Percentiles rank a stretch among this genome's conserved stretches.
phyloP scores from a whole-genome alignment of 2,888 invertebrate genomes.

The Agonopterix subpropinquella region DNA sequence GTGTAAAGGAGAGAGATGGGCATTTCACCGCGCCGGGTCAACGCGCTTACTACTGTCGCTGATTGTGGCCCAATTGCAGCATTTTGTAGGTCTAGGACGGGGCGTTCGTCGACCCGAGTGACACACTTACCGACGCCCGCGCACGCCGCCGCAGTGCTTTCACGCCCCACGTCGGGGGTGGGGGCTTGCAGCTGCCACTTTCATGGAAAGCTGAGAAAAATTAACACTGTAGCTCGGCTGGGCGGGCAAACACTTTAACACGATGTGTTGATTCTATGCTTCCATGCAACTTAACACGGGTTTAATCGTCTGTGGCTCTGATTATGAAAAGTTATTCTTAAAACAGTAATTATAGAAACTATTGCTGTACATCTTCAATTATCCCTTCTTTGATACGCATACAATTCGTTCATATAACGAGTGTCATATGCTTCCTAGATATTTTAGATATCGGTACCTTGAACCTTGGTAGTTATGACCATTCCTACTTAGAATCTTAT shows the following conservation, averaged over 20 bases:
- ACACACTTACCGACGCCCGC: conserved; percentile 66
- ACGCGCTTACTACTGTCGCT: conserved; percentile 72
- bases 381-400: too few relatives aligned
- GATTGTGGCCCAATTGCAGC: conserved; percentile 73
- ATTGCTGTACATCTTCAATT: too few relatives aligned
- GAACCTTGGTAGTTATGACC: too few relatives aligned
- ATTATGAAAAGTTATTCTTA: too few relatives aligned
- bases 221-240: conserved; percentile 22
- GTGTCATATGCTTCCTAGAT: too few relatives aligned
- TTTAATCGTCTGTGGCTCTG: too few relatives aligned
- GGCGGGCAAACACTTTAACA: conserved; percentile 24
- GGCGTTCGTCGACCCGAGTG: conserved; percentile 73
- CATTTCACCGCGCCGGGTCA: conserved; percentile 73
- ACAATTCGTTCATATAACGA: too few relatives aligned
- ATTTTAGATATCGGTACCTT: too few relatives aligned
- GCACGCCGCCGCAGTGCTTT: conserved; percentile 60
- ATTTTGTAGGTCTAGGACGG: conserved; percentile 76
- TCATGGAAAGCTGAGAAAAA: conserved; percentile 64
- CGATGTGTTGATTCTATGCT: neutral
- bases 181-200: conserved; percentile 32
- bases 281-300: too few relatives aligned
- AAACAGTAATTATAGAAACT: too few relatives aligned
- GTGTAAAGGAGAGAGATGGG: conserved; percentile 70
- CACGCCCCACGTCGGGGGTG: conserved; percentile 57
- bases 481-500: too few relatives aligned